phyloP scores from a whole-genome alignment of 2,797 vertebrate species.

The Tadarida brasiliensis region DNA sequence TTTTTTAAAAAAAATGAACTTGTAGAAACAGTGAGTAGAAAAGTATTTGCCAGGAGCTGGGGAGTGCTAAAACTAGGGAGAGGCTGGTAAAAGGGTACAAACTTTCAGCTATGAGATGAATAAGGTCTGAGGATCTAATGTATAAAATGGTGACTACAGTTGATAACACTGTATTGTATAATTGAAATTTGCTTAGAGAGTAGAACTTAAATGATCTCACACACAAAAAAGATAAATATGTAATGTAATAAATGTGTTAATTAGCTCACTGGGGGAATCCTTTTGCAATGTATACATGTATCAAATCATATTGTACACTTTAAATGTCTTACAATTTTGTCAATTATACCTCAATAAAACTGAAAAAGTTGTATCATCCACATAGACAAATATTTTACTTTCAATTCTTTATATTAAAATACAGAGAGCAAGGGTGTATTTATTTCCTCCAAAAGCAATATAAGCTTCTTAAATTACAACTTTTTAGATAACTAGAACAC shows the following conservation, averaged over 20 bases:
- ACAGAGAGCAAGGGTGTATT: not conserved
- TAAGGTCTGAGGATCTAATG: not conserved
- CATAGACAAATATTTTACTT: not conserved
- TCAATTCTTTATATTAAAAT: constrained; percentile 11
- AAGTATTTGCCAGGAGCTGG: not conserved
- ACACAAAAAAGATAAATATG: not conserved
- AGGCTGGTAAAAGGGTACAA: not conserved
- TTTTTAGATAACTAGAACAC: not conserved
- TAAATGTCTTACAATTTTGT: not conserved
- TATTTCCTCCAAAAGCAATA: not conserved
- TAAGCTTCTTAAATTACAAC: not conserved
- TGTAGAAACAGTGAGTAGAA: not conserved
- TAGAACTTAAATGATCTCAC: not conserved
- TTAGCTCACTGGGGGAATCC: not conserved
- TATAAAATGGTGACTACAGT: not conserved
- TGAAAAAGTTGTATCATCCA: not conserved
- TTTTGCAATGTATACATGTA: not conserved
- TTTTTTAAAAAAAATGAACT: not conserved
- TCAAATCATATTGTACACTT: not conserved
- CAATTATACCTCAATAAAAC: not conserved
- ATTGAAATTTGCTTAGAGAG: not conserved
- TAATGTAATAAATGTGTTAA: not conserved
- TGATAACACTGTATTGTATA: not conserved
- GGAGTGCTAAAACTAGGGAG: not conserved
- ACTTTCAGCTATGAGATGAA: not conserved